phyloP scores from a whole-genome alignment of 53 echinoderm and acorn worm species.

The Hippasteria phrygiana region DNA sequence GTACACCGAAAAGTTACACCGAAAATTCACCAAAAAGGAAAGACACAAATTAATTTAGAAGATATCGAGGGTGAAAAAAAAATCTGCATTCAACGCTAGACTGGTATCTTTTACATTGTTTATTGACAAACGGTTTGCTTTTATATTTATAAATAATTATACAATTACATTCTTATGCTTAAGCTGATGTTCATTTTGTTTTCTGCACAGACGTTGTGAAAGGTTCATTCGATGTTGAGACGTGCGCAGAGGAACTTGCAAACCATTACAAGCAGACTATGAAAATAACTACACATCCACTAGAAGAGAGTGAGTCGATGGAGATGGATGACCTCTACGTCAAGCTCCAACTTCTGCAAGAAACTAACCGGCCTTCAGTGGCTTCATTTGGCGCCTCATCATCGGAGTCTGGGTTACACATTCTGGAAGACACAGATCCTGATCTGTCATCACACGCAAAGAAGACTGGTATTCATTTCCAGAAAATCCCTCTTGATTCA shows the following conservation, averaged over 20 bases:
- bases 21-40: no score
- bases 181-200: not conserved
- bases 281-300: conserved; percentile 11
- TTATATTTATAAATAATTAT: no score
- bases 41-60: no score
- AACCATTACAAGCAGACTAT: conserved; percentile 12
- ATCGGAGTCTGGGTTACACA: not conserved
- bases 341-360: conserved; percentile 9
- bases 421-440: not conserved
- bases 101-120: no score
- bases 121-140: no score
- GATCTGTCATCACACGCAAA: not conserved
- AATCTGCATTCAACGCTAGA: no score
- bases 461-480: not conserved
- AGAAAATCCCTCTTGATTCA: not conserved
- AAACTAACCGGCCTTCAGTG: not conserved
- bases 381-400: not conserved
- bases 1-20: no score
- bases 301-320: not conserved
- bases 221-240: not conserved
- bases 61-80: no score
- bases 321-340: conserved; percentile 21
- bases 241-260: not conserved
- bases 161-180: no score
- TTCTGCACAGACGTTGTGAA: not conserved